Base-by-base conservation (phyloP, 2,888 invertebrate species). In the Drosophila mayaguana region DNA sequence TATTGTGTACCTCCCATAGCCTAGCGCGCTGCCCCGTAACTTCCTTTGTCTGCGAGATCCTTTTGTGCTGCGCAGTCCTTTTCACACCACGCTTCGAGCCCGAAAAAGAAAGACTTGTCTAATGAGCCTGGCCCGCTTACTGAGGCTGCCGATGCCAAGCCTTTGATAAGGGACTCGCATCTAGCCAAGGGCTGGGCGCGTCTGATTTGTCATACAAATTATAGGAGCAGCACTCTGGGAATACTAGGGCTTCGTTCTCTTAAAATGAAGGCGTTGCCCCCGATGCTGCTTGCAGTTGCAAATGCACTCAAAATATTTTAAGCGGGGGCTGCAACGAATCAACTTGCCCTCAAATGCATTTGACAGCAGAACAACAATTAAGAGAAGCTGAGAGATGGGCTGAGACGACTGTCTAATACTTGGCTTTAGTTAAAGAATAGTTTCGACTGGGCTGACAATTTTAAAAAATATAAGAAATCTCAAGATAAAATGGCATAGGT, bases 171-270 rank as follows among this genome's bases (percentile, higher is more conserved):
- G 42, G 25, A 54, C 46, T 36, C 9, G 43, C 7, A 43, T 7
- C 57, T 64, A 60, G 46, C 22, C 48, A 56, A 61, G 57, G 60
- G 46, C 63, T 42, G 73, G 81, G 81, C 75, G 81, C 71, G 76
- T 48, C 68, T 72, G 73, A 81, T 72, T 75, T 76, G 81, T 81
- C 73, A 81, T 68, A 74, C 48, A 72, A 80, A 74, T 80, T 78
- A 72, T 65, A 59, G 68, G 65, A 63, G 46, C 12, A 56, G 25
- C 50, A n/a, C 34, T 53, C 11, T 25, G 63, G 32, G 54, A 50
- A 57, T 46, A 12, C 22, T 45, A 45, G 45, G 51, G 36, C 20
- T 40, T 25, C 14, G 40, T 9, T 18, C 16, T 12, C 16, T 51
- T 7, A 12, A 22, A 43, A 14, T 18, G 18, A 16, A 57, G 61